A percentile compares a stretch with the other conserved stretches of the same genome.
Conservation (phyloP, 2,797 vertebrate species). For the Tapirus indicus region DNA sequence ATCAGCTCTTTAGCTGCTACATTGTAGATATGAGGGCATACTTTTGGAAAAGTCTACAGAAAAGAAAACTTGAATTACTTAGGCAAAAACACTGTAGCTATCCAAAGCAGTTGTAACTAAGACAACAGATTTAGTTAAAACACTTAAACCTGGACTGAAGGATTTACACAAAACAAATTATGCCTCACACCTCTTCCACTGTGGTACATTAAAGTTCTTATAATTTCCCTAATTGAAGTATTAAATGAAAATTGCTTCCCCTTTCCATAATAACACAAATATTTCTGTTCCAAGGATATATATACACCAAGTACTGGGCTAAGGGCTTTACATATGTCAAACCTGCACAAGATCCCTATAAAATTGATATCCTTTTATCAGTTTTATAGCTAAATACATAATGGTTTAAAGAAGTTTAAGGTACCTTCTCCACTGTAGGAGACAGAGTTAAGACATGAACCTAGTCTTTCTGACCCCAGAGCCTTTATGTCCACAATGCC, state of each 20-base stretch:
- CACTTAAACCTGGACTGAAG: neutral
- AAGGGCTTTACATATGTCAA: neutral
- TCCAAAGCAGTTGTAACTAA: constrained; percentile 26
- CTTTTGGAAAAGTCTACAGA: constrained; percentile 8
- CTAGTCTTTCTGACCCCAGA: neutral
- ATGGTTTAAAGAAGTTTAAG: neutral
- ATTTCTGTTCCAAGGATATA: neutral
- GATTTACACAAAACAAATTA: neutral
- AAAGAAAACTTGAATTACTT: constrained; percentile 26
- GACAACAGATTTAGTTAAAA: neutral
- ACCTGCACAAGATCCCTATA: neutral
- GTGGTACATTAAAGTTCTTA: neutral
- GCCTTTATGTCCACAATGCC: neutral
- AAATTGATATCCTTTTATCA: neutral
- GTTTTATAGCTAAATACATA: neutral
- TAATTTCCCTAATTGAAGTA: neutral
- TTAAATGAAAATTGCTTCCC: constrained; percentile 26
- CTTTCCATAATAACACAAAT: constrained; percentile 22
- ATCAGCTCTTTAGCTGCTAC: neutral
- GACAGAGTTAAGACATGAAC: neutral
- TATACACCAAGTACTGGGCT: neutral
- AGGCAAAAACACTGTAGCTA: neutral
- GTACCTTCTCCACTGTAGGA: neutral
- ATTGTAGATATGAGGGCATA: neutral
- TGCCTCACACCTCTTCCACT: neutral